A percentile compares a stretch with the other conserved stretches of the same genome.
phyloP scores from a whole-genome alignment of 2,888 invertebrate species.

The Drosophila ustulata region DNA sequence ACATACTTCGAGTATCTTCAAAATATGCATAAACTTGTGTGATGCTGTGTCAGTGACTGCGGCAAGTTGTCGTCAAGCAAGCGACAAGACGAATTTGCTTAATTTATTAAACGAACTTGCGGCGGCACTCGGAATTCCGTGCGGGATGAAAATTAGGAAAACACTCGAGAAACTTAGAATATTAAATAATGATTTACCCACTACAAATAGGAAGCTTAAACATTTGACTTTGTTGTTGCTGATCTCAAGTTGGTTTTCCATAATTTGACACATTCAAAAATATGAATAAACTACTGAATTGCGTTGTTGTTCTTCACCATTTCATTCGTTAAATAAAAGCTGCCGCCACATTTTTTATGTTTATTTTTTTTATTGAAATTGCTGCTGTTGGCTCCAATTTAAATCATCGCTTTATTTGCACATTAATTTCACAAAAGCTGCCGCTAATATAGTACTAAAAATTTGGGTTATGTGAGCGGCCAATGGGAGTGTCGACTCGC shows the following conservation, averaged over 20 bases:
- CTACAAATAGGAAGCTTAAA: slow-evolving; percentile 9
- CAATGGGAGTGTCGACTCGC: slow-evolving; percentile 19
- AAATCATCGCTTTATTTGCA: slow-evolving; percentile 38
- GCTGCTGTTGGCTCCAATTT: slow-evolving; percentile 29
- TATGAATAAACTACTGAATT: slow-evolving; percentile 8
- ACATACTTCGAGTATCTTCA: neutral
- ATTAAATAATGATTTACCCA: slow-evolving; percentile 1
- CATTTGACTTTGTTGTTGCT: neutral
- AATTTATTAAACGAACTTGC: slow-evolving; percentile 39
- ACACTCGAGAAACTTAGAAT: slow-evolving; percentile 8
- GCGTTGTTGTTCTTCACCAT: neutral
- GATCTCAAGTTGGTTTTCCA: slow-evolving; percentile 13
- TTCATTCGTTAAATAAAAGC: slow-evolving; percentile 8
- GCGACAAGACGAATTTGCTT: slow-evolving; percentile 39
- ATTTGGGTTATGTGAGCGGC: slow-evolving; percentile 57
- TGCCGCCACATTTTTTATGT: slow-evolving; percentile 5
- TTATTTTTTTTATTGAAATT: slow-evolving; percentile 7
- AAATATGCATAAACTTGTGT: neutral
- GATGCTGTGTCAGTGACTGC: slow-evolving; percentile 9
- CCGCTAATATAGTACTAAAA: slow-evolving; percentile 41
- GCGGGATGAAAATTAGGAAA: neutral
- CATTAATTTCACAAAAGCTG: slow-evolving; percentile 57
- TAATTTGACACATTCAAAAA: slow-evolving; percentile 15
- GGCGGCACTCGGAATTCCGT: slow-evolving; percentile 14
- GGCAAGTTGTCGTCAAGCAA: slow-evolving; percentile 53